These are phyloP conservation scores for Agriopis leucophaearia DNA, from an alignment of 2,888 invertebrate species.

Conservation along the genomic window DNA sequence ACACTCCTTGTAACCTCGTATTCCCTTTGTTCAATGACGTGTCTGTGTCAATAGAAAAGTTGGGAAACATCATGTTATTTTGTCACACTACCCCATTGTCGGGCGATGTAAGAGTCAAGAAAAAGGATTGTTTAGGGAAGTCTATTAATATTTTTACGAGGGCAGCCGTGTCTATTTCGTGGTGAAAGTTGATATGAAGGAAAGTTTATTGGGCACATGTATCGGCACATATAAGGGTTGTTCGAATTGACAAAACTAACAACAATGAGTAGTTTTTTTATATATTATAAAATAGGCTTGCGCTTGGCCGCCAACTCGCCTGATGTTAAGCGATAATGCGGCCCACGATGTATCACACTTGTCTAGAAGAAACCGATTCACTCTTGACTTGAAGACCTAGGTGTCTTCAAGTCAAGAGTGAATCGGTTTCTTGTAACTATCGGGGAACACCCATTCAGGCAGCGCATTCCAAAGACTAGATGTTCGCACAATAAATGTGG, in stretches of 20 bases:
- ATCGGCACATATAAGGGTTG: background rate
- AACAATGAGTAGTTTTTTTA: too few species aligned
- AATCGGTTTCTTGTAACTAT: too few species aligned
- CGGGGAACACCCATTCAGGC: too few species aligned
- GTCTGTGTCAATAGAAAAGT: constrained; percentile 45
- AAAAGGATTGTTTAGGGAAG: constrained; percentile 45
- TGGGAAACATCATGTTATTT: constrained; percentile 43
- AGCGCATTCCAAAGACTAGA: too few species aligned
- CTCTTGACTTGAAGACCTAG: too few species aligned
- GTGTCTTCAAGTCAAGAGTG: too few species aligned
- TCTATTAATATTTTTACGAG: constrained; percentile 38
- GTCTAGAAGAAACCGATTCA: too few species aligned
- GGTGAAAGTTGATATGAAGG: constrained; percentile 23
- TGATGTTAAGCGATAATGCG: too few species aligned
- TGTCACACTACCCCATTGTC: constrained; percentile 40
- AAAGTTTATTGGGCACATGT: constrained; percentile 19
- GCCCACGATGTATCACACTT: too few species aligned
- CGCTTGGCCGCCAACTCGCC: too few species aligned
- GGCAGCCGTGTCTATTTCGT: constrained; percentile 21
- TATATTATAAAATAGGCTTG: too few species aligned
- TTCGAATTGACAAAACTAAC: constrained; percentile 1
- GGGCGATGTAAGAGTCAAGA: constrained; percentile 33
- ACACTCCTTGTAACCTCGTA: constrained; percentile 53
- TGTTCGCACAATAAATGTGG: too few species aligned
- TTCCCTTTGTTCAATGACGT: constrained; percentile 45